A percentile compares a stretch with the other conserved stretches of the same genome.
Evolutionary conservation across 2,797 vertebrate genomes (phyloP).

Genomic region (Phoeniculus purpureus): DNA sequence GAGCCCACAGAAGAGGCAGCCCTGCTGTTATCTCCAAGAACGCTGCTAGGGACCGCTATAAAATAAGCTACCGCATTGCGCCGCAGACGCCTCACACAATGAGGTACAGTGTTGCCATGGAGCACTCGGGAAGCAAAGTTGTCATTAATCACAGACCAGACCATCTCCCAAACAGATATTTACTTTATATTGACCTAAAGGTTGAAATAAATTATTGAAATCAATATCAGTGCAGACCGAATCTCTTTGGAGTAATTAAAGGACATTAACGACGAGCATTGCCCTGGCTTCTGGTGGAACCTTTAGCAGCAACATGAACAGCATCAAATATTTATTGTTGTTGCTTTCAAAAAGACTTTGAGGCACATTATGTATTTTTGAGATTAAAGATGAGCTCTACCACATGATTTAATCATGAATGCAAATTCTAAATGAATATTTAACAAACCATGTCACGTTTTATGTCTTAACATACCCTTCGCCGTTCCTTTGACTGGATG

Average conservation of each 20-base stretch:
- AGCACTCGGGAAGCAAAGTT: not conserved
- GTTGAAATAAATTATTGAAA: conserved; percentile 70
- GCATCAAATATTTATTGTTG: conserved; percentile 65
- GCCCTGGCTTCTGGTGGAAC: conserved; percentile 40
- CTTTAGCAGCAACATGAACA: conserved; percentile 54
- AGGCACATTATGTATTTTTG: conserved; percentile 52
- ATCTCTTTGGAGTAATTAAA: conserved; percentile 73
- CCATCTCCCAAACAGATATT: conserved; percentile 62
- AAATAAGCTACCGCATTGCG: not conserved
- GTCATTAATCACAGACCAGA: conserved; percentile 34
- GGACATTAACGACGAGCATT: conserved; percentile 57
- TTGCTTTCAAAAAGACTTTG: conserved; percentile 55
- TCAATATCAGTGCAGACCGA: not conserved
- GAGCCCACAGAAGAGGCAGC: not conserved
- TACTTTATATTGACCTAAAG: conserved; percentile 67
- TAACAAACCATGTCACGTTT: conserved; percentile 71
- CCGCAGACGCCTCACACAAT: not conserved
- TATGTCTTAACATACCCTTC: conserved; percentile 67
- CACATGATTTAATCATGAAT: conserved; percentile 74
- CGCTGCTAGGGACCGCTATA: not conserved
- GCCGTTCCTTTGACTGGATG: conserved; percentile 46
- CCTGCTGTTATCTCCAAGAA: not conserved
- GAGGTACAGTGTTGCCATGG: not conserved
- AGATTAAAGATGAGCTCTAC: conserved; percentile 65
- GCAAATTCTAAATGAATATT: conserved; percentile 75